A percentile compares a stretch with the other conserved stretches of the same genome.
These are phyloP conservation scores for Lepidiolamprologus cunningtoni DNA, from an alignment of 2,113 vertebrate genomes.

Conservation along the genomic window DNA sequence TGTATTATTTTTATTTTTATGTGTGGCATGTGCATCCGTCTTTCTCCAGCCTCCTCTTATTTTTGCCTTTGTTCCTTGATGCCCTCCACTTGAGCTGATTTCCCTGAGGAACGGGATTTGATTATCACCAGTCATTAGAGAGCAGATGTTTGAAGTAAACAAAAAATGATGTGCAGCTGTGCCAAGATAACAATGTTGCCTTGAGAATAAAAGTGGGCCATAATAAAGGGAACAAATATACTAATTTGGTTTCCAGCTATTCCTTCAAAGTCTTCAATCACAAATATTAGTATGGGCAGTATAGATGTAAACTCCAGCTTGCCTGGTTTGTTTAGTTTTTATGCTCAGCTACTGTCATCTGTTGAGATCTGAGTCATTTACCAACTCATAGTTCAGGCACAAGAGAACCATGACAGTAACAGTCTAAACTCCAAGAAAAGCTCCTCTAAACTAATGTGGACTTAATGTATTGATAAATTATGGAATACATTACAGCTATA, in stretches of 20 bases:
- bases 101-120: not conserved
- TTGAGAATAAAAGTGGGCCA: not conserved
- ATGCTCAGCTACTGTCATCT: not conserved
- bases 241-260: not conserved
- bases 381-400: not conserved
- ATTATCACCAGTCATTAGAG: not conserved
- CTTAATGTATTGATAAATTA: not conserved
- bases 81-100: not conserved
- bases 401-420: not conserved
- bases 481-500: not conserved
- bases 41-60: not conserved
- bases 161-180: not conserved
- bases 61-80: not conserved
- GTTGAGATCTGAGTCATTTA: not conserved
- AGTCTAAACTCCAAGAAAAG: not conserved
- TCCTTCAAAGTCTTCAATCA: not conserved
- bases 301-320: not conserved
- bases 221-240: not conserved
- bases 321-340: not conserved
- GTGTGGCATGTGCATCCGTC: rapidly evolving
- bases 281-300: not conserved
- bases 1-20: not conserved
- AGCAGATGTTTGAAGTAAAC: not conserved
- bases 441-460: not conserved
- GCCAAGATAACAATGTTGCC: not conserved